phyloP scores from a whole-genome alignment of 2,797 vertebrate genomes.

The Discoglossus pictus region DNA sequence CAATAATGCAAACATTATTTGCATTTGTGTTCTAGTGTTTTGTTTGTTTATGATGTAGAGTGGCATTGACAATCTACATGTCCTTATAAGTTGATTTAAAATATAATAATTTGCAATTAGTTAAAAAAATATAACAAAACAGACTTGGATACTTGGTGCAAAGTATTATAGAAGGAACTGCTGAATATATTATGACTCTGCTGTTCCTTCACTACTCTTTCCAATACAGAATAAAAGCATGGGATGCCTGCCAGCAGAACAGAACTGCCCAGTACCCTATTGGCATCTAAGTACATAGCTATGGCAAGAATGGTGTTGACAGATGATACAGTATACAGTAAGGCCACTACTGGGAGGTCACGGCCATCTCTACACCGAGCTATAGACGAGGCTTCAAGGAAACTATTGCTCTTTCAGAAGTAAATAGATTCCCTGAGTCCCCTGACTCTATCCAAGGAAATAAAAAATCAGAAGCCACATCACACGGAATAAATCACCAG shows the following conservation, averaged over 20 bases:
- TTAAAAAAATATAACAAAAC: too few relatives aligned
- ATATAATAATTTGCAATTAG: too few relatives aligned
- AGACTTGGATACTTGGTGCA: too few relatives aligned
- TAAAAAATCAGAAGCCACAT: constrained; percentile 21
- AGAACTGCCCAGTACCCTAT: constrained; percentile 11
- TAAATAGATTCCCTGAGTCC: constrained; percentile 13
- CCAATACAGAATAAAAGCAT: constrained; percentile 27
- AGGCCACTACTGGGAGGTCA: constrained; percentile 23
- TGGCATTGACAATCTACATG: too few relatives aligned
- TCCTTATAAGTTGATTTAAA: too few relatives aligned
- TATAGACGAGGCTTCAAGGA: constrained; percentile 5
- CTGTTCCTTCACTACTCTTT: constrained; percentile 38
- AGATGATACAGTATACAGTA: constrained; percentile 16
- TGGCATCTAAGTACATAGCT: constrained; percentile 20
- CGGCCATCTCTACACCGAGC: neutral
- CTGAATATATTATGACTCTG: constrained; percentile 17
- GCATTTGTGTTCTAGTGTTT: too few relatives aligned
- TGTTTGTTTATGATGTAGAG: too few relatives aligned
- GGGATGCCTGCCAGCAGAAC: constrained; percentile 14
- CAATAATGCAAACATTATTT: too few relatives aligned
- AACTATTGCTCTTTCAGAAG: constrained; percentile 10
- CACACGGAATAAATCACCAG: constrained; percentile 20
- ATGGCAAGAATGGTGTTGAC: constrained; percentile 34
- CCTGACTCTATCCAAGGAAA: constrained; percentile 15
- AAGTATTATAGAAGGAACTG: constrained; percentile 2